A percentile compares a stretch with the other conserved stretches of the same genome.
Evolutionary conservation across 2,888 invertebrate species (phyloP).

Genomic region (Standfussiana lucernea): DNA sequence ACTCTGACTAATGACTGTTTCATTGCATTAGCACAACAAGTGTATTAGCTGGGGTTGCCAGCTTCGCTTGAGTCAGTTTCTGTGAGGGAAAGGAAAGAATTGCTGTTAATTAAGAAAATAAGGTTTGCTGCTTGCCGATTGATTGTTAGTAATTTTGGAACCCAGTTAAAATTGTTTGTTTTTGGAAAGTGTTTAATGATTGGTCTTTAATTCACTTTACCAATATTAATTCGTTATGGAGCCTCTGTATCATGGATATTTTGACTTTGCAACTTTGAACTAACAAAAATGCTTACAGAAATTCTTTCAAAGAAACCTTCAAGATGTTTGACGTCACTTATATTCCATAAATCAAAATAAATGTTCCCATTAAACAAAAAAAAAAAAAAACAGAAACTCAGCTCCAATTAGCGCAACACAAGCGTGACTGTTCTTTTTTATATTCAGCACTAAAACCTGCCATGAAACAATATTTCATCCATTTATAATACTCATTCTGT

Average conservation of each 20-base stretch:
- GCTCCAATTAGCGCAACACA: constrained; percentile 44
- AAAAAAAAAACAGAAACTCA: constrained; percentile 24
- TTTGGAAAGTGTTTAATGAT: neutral
- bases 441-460: constrained; percentile 30
- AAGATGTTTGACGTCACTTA: neutral
- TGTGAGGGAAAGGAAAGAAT: neutral
- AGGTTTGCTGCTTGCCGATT: neutral
- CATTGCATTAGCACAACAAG: constrained; percentile 75
- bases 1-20: constrained; percentile 76
- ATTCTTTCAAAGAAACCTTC: neutral
- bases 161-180: neutral
- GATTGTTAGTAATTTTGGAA: neutral
- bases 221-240: neutral
- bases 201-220: neutral
- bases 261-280: neutral
- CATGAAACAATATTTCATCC: constrained; percentile 48
- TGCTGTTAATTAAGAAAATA: constrained; percentile 2
- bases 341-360: constrained; percentile 48
- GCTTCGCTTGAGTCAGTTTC: constrained; percentile 14
- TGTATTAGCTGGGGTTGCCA: constrained; percentile 65
- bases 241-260: neutral
- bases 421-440: constrained; percentile 46
- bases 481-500: constrained; percentile 50
- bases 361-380: constrained; percentile 28
- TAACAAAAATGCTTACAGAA: neutral